Evolutionary conservation across 2,113 vertebrate genomes (phyloP), one percentile per base, ranked within the genome.

Genomic region (Heliornis fulica): DNA sequence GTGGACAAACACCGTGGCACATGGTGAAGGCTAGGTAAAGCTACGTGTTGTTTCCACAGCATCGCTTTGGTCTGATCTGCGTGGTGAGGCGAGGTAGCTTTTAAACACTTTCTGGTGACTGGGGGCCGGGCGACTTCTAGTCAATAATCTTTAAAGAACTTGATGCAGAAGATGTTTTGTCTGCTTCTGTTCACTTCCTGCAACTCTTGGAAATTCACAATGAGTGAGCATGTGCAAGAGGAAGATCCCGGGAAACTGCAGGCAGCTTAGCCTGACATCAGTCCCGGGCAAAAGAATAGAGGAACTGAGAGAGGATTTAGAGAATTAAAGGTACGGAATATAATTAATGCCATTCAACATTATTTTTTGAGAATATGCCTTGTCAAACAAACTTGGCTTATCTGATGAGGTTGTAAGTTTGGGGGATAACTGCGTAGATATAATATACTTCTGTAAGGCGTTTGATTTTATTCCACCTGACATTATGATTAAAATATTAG

Each of bases 401-500:
- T 94, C 77, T 93, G 95, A 89, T 96, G 77, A 96, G 93, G 96
- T 82, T 96, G 87, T 57, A 96, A 95, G 91, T 96, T 97, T 89
- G 89, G 95, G 72, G 83, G 87, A 89, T 91, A 94, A 85, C 93
- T 65, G 78, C 87, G 95, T 94, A 71, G 87, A 76, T 95, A 69
- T 72, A 92, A 94, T 95, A 71, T 76, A 87, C 84, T 93, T 95
- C 70, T 89, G 77, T 95, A 79, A 96, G 95, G 96, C 20, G 61
- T 97, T 97, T 96, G 94, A 93, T 96, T 96, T 95, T 96, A 93
- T 96, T 97, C 83, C 28, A 56, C 91, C 82, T 97, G 95, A 96
- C 93, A 96, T 92, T 97, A 68, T 94, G 96, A 91, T 82, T 95
- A 96, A 96, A 97, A 96, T 97, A 96, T 95, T 97, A 95, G 74